phyloP scores from a whole-genome alignment of 2,797 vertebrate genomes.

The Pipistrellus pipistrellus region DNA sequence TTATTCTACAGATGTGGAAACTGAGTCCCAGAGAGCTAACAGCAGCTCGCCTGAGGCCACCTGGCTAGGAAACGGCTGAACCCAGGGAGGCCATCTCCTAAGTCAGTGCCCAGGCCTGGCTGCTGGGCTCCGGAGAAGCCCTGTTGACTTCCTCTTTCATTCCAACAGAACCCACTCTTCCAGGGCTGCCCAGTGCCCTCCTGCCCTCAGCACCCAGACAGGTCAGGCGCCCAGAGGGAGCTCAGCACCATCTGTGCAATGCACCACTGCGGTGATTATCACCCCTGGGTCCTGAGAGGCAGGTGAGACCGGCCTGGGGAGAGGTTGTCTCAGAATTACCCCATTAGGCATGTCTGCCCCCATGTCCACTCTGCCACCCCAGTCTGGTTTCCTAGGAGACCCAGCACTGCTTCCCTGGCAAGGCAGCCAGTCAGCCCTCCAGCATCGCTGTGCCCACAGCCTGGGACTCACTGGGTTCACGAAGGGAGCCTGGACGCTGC shows the following conservation, averaged over 20 bases:
- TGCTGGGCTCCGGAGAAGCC: neutral
- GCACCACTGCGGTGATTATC: fast-evolving
- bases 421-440: neutral
- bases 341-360: neutral
- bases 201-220: too few relatives aligned
- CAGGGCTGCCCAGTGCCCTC: neutral
- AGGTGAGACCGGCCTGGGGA: fast-evolving
- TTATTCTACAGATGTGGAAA: neutral
- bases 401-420: neutral
- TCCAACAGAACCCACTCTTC: too few relatives aligned
- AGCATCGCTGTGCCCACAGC: neutral
- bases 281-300: neutral
- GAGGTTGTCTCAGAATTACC: neutral
- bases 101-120: neutral
- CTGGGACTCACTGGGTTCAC: slow-evolving; percentile 78
- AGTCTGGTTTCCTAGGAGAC: neutral
- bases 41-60: neutral
- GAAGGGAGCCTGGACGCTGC: slow-evolving; percentile 35
- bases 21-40: neutral
- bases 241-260: too few relatives aligned
- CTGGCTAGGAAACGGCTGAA: neutral
- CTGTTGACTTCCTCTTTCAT: too few relatives aligned
- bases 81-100: neutral
- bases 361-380: neutral
- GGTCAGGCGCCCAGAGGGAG: neutral